Evolutionary conservation across 1,140 invertebrate species (phyloP), one percentile per base, ranked within the genome.

Genomic region (Campoletis sonorensis): DNA sequence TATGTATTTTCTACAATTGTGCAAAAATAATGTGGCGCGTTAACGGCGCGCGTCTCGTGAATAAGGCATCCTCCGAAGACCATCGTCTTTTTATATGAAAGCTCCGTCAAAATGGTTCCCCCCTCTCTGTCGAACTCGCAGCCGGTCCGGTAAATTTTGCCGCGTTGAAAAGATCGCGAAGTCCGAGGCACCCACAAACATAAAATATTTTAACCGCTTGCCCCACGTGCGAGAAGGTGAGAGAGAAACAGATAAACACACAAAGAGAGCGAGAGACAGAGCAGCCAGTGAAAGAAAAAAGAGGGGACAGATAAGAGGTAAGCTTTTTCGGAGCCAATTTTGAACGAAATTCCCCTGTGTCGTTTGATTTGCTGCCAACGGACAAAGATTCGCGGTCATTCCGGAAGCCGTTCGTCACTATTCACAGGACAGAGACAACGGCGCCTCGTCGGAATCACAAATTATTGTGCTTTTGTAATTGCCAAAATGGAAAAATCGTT

Each of bases 21-120:
- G 21, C 54, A 72, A 70, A 64, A 64, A 64, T 4, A 8, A 27
- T 68, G 80, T 70, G 75, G 18, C 72, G 23, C 83, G 82, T 45
- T 49, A 78, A 73, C 81, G 85, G 64, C 84, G 83, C 83, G 83
- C 83, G 79, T 84, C 81, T 85, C 79, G 86, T 85, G 87, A 91
- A 87, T 91, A 88, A 84, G 81, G 81, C 84, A 83, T 86, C 84
- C 78, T 13, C 1, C 85, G 82, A 88, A 64, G 86, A 80, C 40
- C 70, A n/a, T 82, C 86, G 84, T 84, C 88, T 90, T 90, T 91
- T 90, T 91, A 91, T 91, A 91, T 89, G 87, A 86, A 84, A 81
- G 85, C 71, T 33, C 85, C 83, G 86, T 86, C 83, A 70, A 87
- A 86, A 86, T 79, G 79, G 49, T 30, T 64, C 58, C 40, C 26